Conservation (phyloP, 1,140 invertebrate species). For the Bradynema listronoti region DNA sequence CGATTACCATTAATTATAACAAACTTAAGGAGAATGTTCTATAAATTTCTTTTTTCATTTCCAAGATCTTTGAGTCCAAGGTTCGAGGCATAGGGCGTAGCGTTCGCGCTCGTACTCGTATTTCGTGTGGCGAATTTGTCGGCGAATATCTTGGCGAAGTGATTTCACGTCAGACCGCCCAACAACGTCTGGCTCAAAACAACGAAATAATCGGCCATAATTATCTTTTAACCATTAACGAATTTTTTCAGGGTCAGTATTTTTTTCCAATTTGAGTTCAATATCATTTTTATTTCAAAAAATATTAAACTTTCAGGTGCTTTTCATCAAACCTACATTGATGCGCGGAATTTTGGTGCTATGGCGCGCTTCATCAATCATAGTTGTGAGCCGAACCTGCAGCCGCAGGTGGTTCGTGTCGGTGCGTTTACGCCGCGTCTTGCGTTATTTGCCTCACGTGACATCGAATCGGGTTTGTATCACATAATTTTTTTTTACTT, state of each 20-base stretch:
- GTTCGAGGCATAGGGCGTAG: no score
- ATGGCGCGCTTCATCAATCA: constrained; percentile 98
- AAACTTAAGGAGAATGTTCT: neutral
- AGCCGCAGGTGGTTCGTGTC: constrained; percentile 26
- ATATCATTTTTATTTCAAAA: neutral
- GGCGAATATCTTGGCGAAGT: constrained; percentile 39
- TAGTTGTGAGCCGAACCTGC: constrained; percentile 87
- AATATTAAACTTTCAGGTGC: neutral
- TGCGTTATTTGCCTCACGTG: constrained; percentile 31
- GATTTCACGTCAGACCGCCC: constrained; percentile 22
- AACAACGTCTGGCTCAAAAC: constrained; percentile 24
- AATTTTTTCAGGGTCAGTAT: constrained; percentile 23
- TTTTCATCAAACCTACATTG: constrained; percentile 14
- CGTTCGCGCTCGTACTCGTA: no score
- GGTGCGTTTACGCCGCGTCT: constrained; percentile 16
- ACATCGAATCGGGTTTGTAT: constrained; percentile 25
- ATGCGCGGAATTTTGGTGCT: constrained; percentile 12
- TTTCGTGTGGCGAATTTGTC: constrained; percentile 23
- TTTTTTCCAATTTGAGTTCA: no score
- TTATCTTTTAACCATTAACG: constrained; percentile 26
- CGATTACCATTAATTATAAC: no score
- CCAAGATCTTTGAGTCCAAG: no score
- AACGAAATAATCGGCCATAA: constrained; percentile 22
- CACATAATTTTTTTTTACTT: constrained; percentile 1
- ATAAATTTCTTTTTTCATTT: no score